Base-by-base conservation (phyloP, 2,797 vertebrate genomes). In the Liasis olivaceus region DNA sequence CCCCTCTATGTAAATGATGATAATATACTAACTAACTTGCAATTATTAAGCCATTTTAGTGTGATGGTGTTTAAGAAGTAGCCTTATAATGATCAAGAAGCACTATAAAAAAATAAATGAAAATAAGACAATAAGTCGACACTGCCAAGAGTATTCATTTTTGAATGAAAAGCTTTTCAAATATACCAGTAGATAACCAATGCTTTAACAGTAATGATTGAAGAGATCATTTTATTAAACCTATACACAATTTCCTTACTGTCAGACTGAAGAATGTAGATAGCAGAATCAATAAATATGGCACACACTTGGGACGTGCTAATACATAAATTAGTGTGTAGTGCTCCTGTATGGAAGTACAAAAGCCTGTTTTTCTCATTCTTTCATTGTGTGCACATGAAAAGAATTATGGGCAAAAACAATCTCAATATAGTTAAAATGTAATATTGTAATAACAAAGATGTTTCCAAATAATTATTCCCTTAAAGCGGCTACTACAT, bases 151-250 rank as follows among this genome's bases (percentile, higher is more conserved):
- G 94, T 92, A 90, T 93, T 56, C 64, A 92, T 92, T 94, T 81
- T 95, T 94, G 92, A 94, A 42, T 64, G 94, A 93, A 95, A 96
- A 93, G 89, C n/a, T 94, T 97, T 97, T 93, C 92, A 88, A 95
- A 96, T 88, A 94, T 91, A 93, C 93, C 95, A 86, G 92, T 95
- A 92, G 91, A 94, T 93, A 97, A 95, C 92, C 91, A 87, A 36
- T 93, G 92, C 85, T 94, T 95, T 94, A 94, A 95, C 86, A 95
- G 92, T 94, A 96, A 59, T 90, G 93, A 95, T 96, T 36, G 92
- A 95, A 94, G 96, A 96, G 92, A 96, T 95, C 15, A 93, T 97
- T 97, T 97, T 97, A 97, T 98, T 97, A 97, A 97, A 97, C 95
- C 91, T 95, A 91, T 95, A 96, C 85, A 88, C 97, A 97, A 96